These are phyloP conservation scores for Ariolimax columbianus DNA, from an alignment of 2,888 invertebrate genomes.

Conservation along the genomic window DNA sequence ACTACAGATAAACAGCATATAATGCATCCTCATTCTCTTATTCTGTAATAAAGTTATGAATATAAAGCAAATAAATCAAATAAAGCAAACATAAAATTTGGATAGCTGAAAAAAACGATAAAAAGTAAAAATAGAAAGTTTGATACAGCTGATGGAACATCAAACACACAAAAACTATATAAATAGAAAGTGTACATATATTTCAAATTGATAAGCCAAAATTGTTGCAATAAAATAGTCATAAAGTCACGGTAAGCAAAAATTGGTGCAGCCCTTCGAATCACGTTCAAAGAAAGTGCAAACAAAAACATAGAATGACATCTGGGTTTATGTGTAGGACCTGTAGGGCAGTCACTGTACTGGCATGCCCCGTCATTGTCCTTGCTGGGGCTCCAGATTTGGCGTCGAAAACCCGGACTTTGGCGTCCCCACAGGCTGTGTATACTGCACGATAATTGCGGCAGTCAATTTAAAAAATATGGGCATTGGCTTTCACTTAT, in stretches of 20 bases:
- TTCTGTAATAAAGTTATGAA: background rate
- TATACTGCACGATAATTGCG: slow-evolving; percentile 74
- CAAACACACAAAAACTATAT: too few relatives aligned
- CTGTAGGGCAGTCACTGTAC: slow-evolving; percentile 79
- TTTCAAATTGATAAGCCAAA: too few relatives aligned
- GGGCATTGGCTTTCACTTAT: background rate
- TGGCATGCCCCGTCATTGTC: slow-evolving; percentile 78
- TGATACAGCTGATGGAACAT: too few relatives aligned
- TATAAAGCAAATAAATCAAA: background rate
- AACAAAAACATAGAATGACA: background rate
- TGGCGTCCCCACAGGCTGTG: slow-evolving; percentile 80
- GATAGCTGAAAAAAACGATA: too few relatives aligned
- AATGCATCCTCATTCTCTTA: too few relatives aligned
- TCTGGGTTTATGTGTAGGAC: slow-evolving; percentile 60
- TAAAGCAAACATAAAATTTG: background rate
- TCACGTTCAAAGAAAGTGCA: background rate
- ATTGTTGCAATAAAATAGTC: too few relatives aligned
- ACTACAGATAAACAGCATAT: background rate
- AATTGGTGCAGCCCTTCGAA: too few relatives aligned
- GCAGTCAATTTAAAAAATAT: slow-evolving; percentile 5
- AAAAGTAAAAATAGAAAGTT: too few relatives aligned
- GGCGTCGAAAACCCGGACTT: slow-evolving; percentile 79
- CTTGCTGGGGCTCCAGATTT: slow-evolving; percentile 79
- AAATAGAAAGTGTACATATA: too few relatives aligned
- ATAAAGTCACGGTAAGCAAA: background rate